A percentile compares a stretch with the other conserved stretches of the same genome.
phyloP scores from a whole-genome alignment of 2,888 invertebrate genomes.

The Theretra japonica region DNA sequence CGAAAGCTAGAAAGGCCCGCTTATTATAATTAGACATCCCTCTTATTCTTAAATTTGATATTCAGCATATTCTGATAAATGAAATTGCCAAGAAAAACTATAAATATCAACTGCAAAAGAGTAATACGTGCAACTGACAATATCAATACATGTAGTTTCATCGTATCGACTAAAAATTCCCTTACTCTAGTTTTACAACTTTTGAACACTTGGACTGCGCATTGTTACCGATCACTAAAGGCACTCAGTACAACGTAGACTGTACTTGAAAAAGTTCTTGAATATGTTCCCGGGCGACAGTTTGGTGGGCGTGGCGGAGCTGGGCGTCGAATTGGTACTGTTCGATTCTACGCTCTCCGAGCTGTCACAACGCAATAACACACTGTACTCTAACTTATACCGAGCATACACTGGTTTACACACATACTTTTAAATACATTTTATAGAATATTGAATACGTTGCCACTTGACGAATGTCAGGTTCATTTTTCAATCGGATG shows the following conservation, averaged over 20 bases:
- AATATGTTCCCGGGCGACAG: slow-evolving; percentile 95
- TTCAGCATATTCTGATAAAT: too few species aligned
- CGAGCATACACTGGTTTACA: neutral
- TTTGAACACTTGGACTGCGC: neutral
- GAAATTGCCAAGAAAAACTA: too few species aligned
- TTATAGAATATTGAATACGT: too few species aligned
- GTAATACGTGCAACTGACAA: too few species aligned
- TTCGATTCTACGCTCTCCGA: slow-evolving; percentile 76
- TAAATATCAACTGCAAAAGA: too few species aligned
- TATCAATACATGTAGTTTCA: too few species aligned
- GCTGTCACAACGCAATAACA: slow-evolving; percentile 49
- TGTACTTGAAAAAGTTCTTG: slow-evolving; percentile 99
- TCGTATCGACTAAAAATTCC: too few species aligned
- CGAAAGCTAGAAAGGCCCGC: too few species aligned
- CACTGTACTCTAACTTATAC: slow-evolving; percentile 1
- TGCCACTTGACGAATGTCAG: too few species aligned
- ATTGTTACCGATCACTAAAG: slow-evolving; percentile 6
- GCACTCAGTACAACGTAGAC: slow-evolving; percentile 24
- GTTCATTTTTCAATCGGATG: too few species aligned
- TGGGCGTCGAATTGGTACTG: slow-evolving; percentile 78
- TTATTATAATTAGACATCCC: neutral
- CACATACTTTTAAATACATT: neutral
- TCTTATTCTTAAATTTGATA: too few species aligned
- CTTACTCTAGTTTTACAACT: too few species aligned
- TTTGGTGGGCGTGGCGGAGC: slow-evolving; percentile 87